Evolutionary conservation across 2,888 invertebrate genomes (phyloP), one percentile per base, ranked within the genome.

Genomic region (Zaprionus obscuricornis): DNA sequence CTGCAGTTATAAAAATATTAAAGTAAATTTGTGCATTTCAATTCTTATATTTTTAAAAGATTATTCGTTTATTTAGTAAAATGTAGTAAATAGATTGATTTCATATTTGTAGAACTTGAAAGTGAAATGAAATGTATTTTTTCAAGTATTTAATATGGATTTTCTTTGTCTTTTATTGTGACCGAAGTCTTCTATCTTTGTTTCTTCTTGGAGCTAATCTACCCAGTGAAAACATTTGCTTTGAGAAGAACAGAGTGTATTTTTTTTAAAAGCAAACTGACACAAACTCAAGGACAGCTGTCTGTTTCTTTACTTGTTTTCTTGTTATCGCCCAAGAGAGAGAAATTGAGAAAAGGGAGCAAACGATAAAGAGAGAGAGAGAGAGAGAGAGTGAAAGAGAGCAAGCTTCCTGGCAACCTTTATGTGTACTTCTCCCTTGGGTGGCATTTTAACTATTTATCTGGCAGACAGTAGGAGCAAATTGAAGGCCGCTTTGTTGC

Each of bases 161-260:
- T n/a, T n/a, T n/a, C n/a, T n/a, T n/a, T n/a, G n/a, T n/a, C 31
- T 47, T 51, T 31, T 37, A 40, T n/a, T n/a, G n/a, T n/a, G n/a
- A n/a, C n/a, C 20, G 42, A 42, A 59, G 36, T 66, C 39, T 13
- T 10, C 13, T 10, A 31, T 11, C 10, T 8, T 14, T 17, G 40
- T 34, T 20, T 17, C 8, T 49, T 31, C 56, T 47, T 31, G 56
- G 31, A 54, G 63, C 75, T 83, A 76, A 76, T 82, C 72, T 64
- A 75, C 79, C 75, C 76, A 64, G 58, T 75, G 71, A 16, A 49
- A 51, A 54, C 60, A 51, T 47, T 70, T 71, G 78, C 74, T 69
- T 55, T 49, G 27, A 29, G 49, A n/a, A n/a, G n/a, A n/a, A n/a
- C 16, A 7, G 6, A 20, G 49, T 37, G 18, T 22, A 29, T 26